phyloP scores from a whole-genome alignment of 2,797 vertebrate species.

The Acanthurus leucopareius region DNA sequence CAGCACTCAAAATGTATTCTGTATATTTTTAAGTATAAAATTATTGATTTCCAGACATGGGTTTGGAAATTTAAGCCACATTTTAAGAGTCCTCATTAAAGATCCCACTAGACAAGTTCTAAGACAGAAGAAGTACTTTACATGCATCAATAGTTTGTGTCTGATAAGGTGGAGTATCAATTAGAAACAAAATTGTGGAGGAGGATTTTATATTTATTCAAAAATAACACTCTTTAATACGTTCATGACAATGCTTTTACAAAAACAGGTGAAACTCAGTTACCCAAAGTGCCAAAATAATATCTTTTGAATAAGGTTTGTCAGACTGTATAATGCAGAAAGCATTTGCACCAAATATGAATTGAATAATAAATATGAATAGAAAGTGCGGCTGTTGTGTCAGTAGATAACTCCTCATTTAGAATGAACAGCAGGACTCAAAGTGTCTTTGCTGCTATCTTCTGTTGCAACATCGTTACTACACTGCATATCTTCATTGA shows the following conservation, averaged over 20 bases:
- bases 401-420: background rate
- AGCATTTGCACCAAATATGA: background rate
- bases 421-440: constrained; percentile 8
- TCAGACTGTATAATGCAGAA: background rate
- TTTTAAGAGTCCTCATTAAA: background rate
- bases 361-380: background rate
- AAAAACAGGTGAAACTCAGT: constrained; percentile 4
- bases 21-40: background rate
- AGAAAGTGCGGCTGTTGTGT: background rate
- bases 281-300: background rate
- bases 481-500: constrained; percentile 12
- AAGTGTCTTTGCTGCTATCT: constrained; percentile 72
- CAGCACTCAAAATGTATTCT: background rate
- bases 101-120: background rate
- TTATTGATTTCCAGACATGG: background rate
- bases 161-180: background rate
- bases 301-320: background rate
- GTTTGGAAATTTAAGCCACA: background rate
- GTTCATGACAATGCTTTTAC: background rate
- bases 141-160: background rate
- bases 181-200: background rate
- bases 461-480: constrained; percentile 47
- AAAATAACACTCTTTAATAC: background rate
- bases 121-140: background rate
- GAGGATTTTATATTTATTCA: background rate